These are phyloP conservation scores for Mimas tiliae DNA, from an alignment of 2,888 invertebrate species.

Conservation along the genomic window DNA sequence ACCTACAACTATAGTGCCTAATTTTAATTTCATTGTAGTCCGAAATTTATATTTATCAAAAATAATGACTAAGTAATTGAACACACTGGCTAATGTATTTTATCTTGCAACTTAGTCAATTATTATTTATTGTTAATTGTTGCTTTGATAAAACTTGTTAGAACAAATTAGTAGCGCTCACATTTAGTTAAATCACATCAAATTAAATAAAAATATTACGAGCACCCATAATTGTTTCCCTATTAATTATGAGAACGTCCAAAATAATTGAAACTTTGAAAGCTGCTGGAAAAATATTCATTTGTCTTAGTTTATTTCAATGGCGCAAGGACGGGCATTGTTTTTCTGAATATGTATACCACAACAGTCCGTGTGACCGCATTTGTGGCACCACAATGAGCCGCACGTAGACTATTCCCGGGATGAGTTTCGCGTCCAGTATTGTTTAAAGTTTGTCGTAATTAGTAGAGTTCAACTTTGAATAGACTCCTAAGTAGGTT, in stretches of 20 bases:
- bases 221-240: constrained; percentile 30
- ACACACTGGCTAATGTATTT: too few species aligned
- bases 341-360: constrained; percentile 82
- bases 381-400: constrained; percentile 78
- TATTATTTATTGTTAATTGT: neutral
- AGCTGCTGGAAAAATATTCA: constrained; percentile 53
- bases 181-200: neutral
- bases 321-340: constrained; percentile 74
- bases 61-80: neutral
- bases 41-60: neutral
- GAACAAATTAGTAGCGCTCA: neutral
- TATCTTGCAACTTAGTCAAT: neutral
- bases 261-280: constrained; percentile 47
- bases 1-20: neutral
- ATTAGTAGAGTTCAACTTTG: constrained; percentile 80
- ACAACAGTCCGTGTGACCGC: constrained; percentile 78
- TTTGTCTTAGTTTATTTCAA: constrained; percentile 74
- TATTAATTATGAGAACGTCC: constrained; percentile 38
- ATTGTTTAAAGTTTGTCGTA: constrained; percentile 84
- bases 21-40: neutral
- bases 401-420: constrained; percentile 73
- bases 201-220: neutral
- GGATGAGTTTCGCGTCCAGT: constrained; percentile 83
- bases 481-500: constrained; percentile 73
- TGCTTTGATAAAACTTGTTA: neutral